A percentile compares a stretch with the other conserved stretches of the same genome.
phyloP scores from a whole-genome alignment of 2,797 vertebrate genomes.

The Stomatorhinus walkeri region DNA sequence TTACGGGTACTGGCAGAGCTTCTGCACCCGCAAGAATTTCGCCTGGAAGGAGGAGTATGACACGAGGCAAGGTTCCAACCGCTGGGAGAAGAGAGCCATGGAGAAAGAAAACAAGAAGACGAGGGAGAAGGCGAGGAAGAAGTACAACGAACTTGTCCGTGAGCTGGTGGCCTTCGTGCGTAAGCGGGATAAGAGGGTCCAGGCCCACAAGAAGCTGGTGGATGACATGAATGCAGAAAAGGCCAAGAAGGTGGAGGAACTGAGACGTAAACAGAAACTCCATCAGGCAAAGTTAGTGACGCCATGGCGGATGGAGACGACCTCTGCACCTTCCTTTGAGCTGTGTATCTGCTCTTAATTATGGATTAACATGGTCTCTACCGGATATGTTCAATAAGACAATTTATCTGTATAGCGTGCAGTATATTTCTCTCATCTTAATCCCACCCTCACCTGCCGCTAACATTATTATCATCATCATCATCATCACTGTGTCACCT shows the following conservation, averaged over 20 bases:
- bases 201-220: constrained; percentile 82
- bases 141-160: constrained; percentile 81
- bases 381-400: not conserved
- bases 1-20: constrained; percentile 96
- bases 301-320: not conserved
- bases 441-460: not conserved
- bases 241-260: constrained; percentile 73
- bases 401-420: not conserved
- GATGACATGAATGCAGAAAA: constrained; percentile 92
- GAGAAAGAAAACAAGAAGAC: constrained; percentile 96
- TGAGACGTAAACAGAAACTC: constrained; percentile 79
- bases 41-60: constrained; percentile 96
- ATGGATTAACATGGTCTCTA: not conserved
- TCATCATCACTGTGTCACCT: not conserved
- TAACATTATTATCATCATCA: not conserved
- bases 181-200: constrained; percentile 84
- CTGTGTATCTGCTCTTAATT: not conserved
- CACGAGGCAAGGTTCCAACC: constrained; percentile 86
- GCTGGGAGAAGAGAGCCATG: constrained; percentile 96
- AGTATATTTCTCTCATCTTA: not conserved
- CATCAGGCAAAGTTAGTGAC: constrained; percentile 77
- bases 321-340: not conserved
- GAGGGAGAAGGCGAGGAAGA: constrained; percentile 81
- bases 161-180: constrained; percentile 89
- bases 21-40: constrained; percentile 86